Evolutionary conservation across 2,113 vertebrate genomes (phyloP).

Genomic region (Rhadina sibilatrix): DNA sequence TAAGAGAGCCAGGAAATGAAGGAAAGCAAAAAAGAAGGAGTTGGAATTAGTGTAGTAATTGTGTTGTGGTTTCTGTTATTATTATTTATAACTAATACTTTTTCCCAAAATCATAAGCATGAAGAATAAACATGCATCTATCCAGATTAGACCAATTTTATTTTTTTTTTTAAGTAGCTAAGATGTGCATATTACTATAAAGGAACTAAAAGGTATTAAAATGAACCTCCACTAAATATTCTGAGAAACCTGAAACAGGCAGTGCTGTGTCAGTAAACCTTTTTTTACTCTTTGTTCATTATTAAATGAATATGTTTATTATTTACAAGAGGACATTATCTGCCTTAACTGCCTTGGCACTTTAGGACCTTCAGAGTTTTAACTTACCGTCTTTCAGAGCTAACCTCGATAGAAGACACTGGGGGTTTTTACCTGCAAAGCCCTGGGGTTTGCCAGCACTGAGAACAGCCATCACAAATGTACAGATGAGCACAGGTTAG

Average conservation of each 20-base stretch:
- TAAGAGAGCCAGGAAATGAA: background rate
- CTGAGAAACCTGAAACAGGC: background rate
- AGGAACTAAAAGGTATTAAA: background rate
- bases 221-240: background rate
- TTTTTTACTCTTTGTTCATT: background rate
- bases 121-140: background rate
- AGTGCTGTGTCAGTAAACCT: background rate
- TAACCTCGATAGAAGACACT: background rate
- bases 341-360: background rate
- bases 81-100: background rate
- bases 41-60: background rate
- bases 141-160: background rate
- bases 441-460: background rate
- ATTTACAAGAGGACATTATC: background rate
- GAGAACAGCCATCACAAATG: background rate
- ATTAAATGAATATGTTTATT: background rate
- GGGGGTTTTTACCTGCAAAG: background rate
- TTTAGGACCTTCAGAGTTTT: background rate
- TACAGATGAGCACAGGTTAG: background rate
- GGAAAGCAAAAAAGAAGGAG: background rate
- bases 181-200: background rate
- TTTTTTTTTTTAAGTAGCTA: background rate
- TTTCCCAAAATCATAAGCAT: background rate
- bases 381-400: background rate
- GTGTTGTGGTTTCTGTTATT: background rate